phyloP scores from a whole-genome alignment of 2,113 vertebrate species.

The Chamaea fasciata region DNA sequence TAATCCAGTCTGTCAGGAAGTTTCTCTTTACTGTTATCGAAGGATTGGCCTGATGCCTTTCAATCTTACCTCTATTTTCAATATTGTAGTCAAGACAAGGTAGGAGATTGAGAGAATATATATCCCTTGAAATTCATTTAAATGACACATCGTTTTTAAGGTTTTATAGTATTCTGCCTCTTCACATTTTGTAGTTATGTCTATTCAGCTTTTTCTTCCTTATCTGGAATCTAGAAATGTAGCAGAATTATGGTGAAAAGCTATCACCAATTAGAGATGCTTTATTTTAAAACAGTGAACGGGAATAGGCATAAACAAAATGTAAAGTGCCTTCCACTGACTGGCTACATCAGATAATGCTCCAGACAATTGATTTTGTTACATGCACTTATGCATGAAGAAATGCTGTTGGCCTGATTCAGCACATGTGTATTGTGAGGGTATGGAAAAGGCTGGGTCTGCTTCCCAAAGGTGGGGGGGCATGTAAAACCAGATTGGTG shows the following conservation, averaged over 20 bases:
- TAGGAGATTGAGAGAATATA: not conserved
- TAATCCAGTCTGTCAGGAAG: not conserved
- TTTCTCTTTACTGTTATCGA: not conserved
- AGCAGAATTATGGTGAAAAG: not conserved
- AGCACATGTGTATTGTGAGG: slow-evolving; percentile 3
- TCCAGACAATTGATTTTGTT: slow-evolving; percentile 60
- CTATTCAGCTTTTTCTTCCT: not conserved
- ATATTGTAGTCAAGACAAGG: not conserved
- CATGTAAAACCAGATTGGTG: not conserved
- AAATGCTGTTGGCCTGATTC: slow-evolving; percentile 21
- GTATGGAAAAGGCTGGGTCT: not conserved
- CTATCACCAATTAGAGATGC: not conserved
- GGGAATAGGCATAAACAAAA: slow-evolving; percentile 42
- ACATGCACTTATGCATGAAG: slow-evolving; percentile 26
- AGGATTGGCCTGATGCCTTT: not conserved
- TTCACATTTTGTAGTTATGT: not conserved
- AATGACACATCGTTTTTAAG: not conserved
- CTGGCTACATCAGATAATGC: slow-evolving; percentile 56
- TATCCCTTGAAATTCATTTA: not conserved
- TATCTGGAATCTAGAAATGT: not conserved
- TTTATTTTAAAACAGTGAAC: slow-evolving; percentile 43
- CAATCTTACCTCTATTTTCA: not conserved
- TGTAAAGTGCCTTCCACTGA: slow-evolving; percentile 16
- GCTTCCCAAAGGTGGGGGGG: not conserved
- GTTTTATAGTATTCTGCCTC: not conserved